phyloP scores from a whole-genome alignment of 1,140 invertebrate genomes.

The Tetragnatha versicolor region DNA sequence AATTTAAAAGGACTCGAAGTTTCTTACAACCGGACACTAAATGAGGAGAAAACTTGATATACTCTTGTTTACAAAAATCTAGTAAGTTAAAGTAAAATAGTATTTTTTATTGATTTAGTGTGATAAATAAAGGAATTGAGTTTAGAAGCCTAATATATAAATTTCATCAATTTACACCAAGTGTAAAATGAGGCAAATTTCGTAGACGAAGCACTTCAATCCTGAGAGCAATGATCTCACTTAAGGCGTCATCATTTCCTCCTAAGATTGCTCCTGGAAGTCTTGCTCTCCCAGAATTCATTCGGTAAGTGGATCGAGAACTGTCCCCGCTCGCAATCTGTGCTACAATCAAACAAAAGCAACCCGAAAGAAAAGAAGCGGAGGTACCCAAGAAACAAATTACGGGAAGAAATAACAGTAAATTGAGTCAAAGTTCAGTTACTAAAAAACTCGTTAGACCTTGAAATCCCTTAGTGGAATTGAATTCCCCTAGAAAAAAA shows the following conservation, averaged over 20 bases:
- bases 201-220: no score
- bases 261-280: not conserved
- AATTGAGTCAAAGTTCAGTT: conserved; percentile 54
- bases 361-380: not conserved
- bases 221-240: not conserved
- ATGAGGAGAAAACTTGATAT: no score
- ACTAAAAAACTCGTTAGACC: conserved; percentile 54
- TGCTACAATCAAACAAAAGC: not conserved
- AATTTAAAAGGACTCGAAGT: no score
- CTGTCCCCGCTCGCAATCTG: not conserved
- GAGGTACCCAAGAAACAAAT: conserved; percentile 47
- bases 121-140: no score
- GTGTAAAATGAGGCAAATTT: no score
- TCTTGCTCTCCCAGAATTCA: conserved; percentile 14
- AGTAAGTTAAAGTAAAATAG: no score
- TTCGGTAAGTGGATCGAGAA: conserved; percentile 37
- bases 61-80: no score
- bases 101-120: no score
- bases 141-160: no score
- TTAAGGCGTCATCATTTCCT: conserved; percentile 22
- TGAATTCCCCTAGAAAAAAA: conserved; percentile 33
- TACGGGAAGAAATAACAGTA: conserved; percentile 41
- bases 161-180: no score
- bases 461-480: conserved; percentile 53
- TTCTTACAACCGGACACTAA: no score